A percentile compares a stretch with the other conserved stretches of the same genome.
These are phyloP conservation scores for Hylia prasina DNA, from an alignment of 2,113 vertebrate genomes.

Conservation along the genomic window DNA sequence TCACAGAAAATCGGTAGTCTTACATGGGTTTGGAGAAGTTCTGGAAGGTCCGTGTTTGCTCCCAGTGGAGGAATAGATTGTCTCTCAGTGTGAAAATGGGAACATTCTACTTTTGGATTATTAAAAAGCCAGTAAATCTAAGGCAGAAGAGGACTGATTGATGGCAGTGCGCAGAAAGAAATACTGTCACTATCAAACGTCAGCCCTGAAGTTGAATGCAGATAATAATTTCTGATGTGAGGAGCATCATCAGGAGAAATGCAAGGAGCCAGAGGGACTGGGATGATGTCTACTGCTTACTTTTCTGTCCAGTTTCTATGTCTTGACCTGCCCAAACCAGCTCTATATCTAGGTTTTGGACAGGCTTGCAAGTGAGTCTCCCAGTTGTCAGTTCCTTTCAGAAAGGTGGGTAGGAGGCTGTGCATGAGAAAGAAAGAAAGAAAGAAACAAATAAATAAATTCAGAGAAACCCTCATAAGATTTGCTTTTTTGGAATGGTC, in stretches of 20 bases:
- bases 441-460: neutral
- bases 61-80: neutral
- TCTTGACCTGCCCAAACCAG: neutral
- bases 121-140: neutral
- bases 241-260: neutral
- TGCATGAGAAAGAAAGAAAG: neutral
- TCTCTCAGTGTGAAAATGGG: neutral
- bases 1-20: neutral
- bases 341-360: neutral
- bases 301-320: neutral
- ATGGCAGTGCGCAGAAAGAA: neutral
- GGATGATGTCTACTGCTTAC: neutral
- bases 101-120: neutral
- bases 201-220: neutral
- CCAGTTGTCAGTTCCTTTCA: neutral
- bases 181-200: neutral
- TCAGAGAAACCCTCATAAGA: neutral
- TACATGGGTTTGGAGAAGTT: neutral
- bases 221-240: neutral
- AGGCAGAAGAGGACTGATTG: neutral
- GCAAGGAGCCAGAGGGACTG: neutral
- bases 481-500: neutral
- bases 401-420: neutral
- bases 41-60: neutral
- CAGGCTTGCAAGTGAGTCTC: neutral